Evolutionary conservation across 2,113 vertebrate genomes (phyloP).

Genomic region (Mionectes macconnelli): DNA sequence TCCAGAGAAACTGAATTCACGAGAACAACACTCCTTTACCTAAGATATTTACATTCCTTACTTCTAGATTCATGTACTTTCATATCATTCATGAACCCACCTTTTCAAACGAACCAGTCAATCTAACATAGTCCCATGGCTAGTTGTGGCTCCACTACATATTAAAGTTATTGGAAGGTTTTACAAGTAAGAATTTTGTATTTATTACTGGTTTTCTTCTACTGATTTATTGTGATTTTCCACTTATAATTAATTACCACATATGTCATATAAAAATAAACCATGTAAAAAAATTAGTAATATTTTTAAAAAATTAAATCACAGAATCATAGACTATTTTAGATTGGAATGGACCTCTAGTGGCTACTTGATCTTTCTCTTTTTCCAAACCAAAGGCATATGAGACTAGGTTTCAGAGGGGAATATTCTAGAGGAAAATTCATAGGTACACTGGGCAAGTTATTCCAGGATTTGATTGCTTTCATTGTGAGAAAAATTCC

Average conservation of each 20-base stretch:
- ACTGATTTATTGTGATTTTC: neutral
- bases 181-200: neutral
- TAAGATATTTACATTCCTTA: neutral
- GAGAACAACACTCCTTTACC: neutral
- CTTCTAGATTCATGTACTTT: neutral
- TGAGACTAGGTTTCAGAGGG: fast-evolving
- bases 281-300: neutral
- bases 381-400: neutral
- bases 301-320: neutral
- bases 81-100: neutral
- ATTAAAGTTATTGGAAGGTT: neutral
- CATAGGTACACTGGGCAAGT: neutral
- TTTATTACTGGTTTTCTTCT: neutral
- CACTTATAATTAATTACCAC: neutral
- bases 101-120: neutral
- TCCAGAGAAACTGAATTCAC: neutral
- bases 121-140: neutral
- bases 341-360: neutral
- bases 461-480: neutral
- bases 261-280: neutral
- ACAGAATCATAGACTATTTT: neutral
- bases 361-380: neutral
- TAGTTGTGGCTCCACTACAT: neutral
- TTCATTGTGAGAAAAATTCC: neutral
- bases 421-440: neutral